Evolutionary conservation across 2,113 vertebrate species (phyloP), one percentile per base, ranked within the genome.

Genomic region (Pangasianodon hypophthalmus): DNA sequence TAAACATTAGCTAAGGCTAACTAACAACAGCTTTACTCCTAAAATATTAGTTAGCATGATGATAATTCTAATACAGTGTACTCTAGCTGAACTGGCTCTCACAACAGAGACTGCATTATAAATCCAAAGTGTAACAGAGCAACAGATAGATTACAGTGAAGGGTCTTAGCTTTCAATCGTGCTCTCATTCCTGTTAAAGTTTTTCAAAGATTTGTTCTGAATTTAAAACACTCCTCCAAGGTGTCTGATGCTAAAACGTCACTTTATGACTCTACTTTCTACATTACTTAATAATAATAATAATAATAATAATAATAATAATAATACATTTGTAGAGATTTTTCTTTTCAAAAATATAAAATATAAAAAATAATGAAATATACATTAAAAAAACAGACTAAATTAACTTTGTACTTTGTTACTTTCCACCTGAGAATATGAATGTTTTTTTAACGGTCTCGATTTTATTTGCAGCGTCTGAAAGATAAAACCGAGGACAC

Each of bases 401-500:
- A 64, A 64, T 29, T 10, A 64, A n/a, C 29, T 11, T n/a, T n/a
- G 29, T 62, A 62, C 62, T 29, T 29, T 75, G 6, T 19, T 44
- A 44, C 18, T 71, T 71, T 41, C 19, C 41, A 50, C 10, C 26
- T 50, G 24, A 14, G 26, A 26, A 26, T 26, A 21, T n/a, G 46
- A 54, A 19, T 52, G 41, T 48, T 10, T 24, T 32, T 44, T 79
- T n/a, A 60, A 80, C 6, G n/a, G 32, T 41, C 44, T 69, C 60
- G 18, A 19, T 69, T 46, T 84, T 44, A 9, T 64, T 86, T 46
- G 16, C 86, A 96, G 95, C 90, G 1, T 48, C 77, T 94, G 90
- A 86, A 1, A 14, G 89, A 46, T 54, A 86, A 86, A 0, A 21
- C 86, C 0, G 94, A 93, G 0, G 93, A 92, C n/a, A 93, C 93